Conservation (phyloP, 2,113 vertebrate species). For the Mustela lutreola region DNA sequence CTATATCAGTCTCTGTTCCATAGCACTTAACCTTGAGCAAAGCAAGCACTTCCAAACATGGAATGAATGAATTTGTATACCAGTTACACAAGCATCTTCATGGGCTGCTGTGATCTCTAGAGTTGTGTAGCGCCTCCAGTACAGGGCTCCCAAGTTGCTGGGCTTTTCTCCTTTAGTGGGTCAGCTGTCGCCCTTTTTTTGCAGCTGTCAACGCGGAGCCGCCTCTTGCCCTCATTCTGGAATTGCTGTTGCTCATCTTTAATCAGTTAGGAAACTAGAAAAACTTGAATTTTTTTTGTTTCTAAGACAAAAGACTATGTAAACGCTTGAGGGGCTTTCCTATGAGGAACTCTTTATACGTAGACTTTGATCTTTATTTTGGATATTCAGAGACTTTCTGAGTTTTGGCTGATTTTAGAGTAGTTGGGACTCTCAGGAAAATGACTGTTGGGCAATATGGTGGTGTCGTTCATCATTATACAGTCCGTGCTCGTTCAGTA, state of each 20-base stretch:
- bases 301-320: neutral
- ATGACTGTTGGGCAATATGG: neutral
- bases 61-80: neutral
- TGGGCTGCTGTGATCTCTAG: neutral
- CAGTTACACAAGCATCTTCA: neutral
- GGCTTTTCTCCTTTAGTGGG: neutral
- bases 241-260: neutral
- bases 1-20: neutral
- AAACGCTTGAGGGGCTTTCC: constrained; percentile 32
- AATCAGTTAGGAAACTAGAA: constrained; percentile 27
- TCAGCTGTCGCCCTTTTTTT: constrained; percentile 18
- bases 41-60: neutral
- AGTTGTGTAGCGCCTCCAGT: neutral
- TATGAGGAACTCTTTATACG: neutral
- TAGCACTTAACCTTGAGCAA: constrained; percentile 24
- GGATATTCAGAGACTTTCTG: constrained; percentile 25
- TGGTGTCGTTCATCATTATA: neutral
- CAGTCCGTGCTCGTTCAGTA: neutral
- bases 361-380: constrained; percentile 57
- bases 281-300: constrained; percentile 38
- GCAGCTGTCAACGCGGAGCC: neutral
- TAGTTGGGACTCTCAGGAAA: constrained; percentile 34
- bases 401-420: constrained; percentile 47
- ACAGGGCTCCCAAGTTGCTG: neutral
- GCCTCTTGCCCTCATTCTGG: neutral